A percentile compares a stretch with the other conserved stretches of the same genome.
Evolutionary conservation across 2,797 vertebrate species (phyloP).

Genomic region (Argya squamiceps): DNA sequence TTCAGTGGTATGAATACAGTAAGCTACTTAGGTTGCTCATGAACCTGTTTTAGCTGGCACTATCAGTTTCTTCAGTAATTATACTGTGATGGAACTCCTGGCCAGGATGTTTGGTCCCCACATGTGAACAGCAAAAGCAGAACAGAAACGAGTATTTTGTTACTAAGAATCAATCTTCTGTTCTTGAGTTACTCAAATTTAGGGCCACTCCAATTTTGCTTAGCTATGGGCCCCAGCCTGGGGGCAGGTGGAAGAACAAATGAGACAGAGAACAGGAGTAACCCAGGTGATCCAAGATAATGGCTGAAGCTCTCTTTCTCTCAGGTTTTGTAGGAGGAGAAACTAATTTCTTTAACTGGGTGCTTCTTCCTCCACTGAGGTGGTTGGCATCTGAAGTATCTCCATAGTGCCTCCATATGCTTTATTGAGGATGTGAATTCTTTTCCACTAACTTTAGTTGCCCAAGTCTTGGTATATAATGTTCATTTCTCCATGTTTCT

Average conservation of each 20-base stretch:
- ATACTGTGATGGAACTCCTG: background rate
- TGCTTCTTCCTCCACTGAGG: background rate
- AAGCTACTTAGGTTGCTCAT: background rate
- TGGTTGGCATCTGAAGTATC: background rate
- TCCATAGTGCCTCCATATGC: background rate
- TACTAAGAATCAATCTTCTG: background rate
- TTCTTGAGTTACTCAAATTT: background rate
- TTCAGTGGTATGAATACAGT: accelerated
- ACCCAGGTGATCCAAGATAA: background rate
- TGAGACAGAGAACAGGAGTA: background rate
- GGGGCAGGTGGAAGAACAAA: accelerated
- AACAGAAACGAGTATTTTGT: background rate
- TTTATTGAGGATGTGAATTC: background rate
- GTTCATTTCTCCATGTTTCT: background rate
- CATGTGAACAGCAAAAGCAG: background rate
- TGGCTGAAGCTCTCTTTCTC: background rate
- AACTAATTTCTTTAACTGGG: background rate
- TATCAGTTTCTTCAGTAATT: background rate
- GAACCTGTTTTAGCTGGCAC: background rate
- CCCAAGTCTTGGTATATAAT: background rate
- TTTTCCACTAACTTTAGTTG: background rate
- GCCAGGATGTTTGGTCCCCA: background rate
- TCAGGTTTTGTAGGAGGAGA: background rate
- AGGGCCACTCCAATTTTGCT: background rate
- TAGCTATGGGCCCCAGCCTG: background rate